These are phyloP conservation scores for Gallinago nigripennis DNA, from an alignment of 2,797 vertebrate genomes.

Conservation along the genomic window DNA sequence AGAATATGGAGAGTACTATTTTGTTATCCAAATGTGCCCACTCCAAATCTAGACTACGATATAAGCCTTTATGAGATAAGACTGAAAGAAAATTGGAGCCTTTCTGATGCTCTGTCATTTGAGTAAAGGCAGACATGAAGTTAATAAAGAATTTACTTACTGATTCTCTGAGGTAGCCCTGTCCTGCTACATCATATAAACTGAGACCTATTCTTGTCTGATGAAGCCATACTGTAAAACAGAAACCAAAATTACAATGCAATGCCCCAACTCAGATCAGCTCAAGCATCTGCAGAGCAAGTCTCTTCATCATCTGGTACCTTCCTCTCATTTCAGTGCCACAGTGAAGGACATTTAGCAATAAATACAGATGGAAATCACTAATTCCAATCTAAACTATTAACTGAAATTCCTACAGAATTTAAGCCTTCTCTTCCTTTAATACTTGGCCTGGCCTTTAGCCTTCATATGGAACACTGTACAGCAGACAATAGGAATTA, in stretches of 20 bases:
- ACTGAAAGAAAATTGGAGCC: background rate
- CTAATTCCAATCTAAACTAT: background rate
- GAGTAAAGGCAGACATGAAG: background rate
- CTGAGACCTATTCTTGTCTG: slow-evolving; percentile 97
- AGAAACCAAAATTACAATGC: background rate
- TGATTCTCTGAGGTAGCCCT: slow-evolving; percentile 96
- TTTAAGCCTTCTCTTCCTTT: background rate
- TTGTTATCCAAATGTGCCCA: background rate
- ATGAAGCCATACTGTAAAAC: slow-evolving; percentile 92
- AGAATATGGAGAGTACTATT: background rate
- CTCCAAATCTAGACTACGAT: background rate
- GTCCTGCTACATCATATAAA: slow-evolving; percentile 96
- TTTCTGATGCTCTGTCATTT: background rate
- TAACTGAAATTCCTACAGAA: background rate
- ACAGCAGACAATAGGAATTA: background rate
- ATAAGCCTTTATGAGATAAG: background rate
- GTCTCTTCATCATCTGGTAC: background rate
- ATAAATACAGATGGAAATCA: background rate
- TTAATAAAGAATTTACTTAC: slow-evolving; percentile 76
- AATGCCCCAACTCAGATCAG: background rate
- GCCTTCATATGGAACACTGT: background rate
- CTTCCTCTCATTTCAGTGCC: background rate
- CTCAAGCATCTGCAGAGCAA: background rate
- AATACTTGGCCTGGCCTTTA: background rate
- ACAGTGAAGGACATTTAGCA: background rate